A percentile compares a stretch with the other conserved stretches of the same genome.
These are phyloP conservation scores for Antigone vipio DNA, from an alignment of 2,113 vertebrate genomes.

Conservation along the genomic window DNA sequence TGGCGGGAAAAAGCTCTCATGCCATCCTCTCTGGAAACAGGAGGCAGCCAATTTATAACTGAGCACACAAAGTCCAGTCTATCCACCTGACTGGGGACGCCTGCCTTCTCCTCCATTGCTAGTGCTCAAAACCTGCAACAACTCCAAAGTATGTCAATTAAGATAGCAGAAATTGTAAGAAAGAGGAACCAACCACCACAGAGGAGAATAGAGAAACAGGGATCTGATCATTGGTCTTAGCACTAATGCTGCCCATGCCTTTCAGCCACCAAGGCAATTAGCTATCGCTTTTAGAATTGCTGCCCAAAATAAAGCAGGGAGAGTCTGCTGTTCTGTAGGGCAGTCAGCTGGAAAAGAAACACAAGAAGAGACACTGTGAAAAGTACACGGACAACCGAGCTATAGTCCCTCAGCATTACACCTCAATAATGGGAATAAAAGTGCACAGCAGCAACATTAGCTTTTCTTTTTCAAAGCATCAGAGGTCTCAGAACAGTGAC, in stretches of 20 bases:
- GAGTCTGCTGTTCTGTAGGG: neutral
- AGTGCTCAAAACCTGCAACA: neutral
- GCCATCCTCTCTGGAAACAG: neutral
- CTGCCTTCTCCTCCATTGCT: neutral
- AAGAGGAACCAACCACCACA: neutral
- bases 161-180: neutral
- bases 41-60: neutral
- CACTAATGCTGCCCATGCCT: neutral
- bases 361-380: neutral
- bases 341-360: neutral
- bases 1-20: neutral
- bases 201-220: neutral
- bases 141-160: neutral
- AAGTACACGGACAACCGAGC: neutral
- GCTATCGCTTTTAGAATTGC: neutral
- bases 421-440: neutral
- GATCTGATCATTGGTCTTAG: neutral
- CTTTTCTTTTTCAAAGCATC: neutral
- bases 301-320: neutral
- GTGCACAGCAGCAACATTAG: neutral
- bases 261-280: neutral
- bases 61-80: neutral
- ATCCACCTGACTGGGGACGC: accelerated
- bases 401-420: accelerated
- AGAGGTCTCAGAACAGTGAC: neutral